A percentile compares a stretch with the other conserved stretches of the same genome.
Conservation (phyloP, 2,888 invertebrate genomes). For the Drosophila borealis region DNA sequence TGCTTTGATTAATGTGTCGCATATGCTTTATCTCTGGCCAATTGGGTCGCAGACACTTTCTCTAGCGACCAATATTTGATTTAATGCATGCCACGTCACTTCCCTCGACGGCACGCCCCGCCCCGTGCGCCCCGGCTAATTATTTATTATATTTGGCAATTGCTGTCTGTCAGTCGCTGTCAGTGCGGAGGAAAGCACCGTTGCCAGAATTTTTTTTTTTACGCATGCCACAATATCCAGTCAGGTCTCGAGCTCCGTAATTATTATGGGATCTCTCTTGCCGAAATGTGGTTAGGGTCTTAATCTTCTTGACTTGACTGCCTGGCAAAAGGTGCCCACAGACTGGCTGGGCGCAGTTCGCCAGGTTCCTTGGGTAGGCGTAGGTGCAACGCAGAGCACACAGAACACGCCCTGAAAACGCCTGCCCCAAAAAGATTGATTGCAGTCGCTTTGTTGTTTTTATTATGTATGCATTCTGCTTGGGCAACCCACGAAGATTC, state of each 20-base stretch:
- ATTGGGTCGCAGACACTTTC: conserved; percentile 73
- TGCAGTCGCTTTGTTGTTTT: conserved; percentile 61
- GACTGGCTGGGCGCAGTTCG: conserved; percentile 47
- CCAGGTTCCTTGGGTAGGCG: conserved; percentile 65
- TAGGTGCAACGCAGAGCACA: conserved; percentile 83
- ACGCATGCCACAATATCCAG: conserved; percentile 67
- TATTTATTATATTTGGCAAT: conserved; percentile 83
- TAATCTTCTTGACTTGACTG: conserved; percentile 62
- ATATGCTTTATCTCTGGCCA: conserved; percentile 32
- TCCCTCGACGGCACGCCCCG: conserved; percentile 72
- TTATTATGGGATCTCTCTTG: conserved; percentile 57
- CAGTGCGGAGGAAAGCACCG: conserved; percentile 64
- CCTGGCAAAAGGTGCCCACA: conserved; percentile 10
- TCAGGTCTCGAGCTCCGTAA: conserved; percentile 51
- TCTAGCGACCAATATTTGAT: conserved; percentile 79
- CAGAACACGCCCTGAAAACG: conserved; percentile 71
- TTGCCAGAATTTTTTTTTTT: conserved; percentile 81
- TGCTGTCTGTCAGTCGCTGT: conserved; percentile 82
- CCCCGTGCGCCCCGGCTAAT: conserved; percentile 73
- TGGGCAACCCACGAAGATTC: conserved; percentile 68
- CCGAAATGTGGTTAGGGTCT: conserved; percentile 65
- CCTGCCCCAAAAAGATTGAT: conserved; percentile 70
- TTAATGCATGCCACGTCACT: conserved; percentile 80
- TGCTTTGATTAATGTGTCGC: conserved; percentile 20
- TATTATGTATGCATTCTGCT: conserved; percentile 19